These are phyloP conservation scores for Orchestia grillus DNA, from an alignment of 1,140 invertebrate species.

Conservation along the genomic window DNA sequence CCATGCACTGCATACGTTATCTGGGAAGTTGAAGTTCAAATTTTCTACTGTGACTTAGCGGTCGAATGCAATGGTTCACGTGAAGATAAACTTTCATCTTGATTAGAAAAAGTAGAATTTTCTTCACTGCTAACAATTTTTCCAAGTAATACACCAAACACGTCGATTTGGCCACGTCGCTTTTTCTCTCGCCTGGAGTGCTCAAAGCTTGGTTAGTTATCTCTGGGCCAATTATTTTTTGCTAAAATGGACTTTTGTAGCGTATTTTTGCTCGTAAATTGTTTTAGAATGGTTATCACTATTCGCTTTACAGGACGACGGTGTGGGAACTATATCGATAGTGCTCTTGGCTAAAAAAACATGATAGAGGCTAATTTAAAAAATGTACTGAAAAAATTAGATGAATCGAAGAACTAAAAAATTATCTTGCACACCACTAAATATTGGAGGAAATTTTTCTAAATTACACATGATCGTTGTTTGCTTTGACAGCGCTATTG, in stretches of 20 bases:
- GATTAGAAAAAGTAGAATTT: background rate
- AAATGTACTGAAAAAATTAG: background rate
- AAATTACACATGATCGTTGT: too few relatives aligned
- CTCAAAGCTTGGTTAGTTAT: background rate
- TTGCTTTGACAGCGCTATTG: too few relatives aligned
- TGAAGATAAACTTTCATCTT: background rate
- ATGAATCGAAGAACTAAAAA: background rate
- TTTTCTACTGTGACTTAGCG: too few relatives aligned
- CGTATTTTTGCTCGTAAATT: background rate
- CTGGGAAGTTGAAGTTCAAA: too few relatives aligned
- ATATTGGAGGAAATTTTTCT: background rate
- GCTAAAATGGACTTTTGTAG: background rate
- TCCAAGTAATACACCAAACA: background rate
- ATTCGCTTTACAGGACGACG: background rate
- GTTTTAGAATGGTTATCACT: background rate
- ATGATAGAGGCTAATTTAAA: too few relatives aligned
- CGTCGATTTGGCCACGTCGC: background rate
- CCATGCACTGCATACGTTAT: too few relatives aligned
- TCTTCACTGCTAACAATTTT: background rate
- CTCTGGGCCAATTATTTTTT: background rate
- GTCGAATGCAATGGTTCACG: background rate
- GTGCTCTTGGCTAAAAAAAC: background rate
- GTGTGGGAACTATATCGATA: background rate
- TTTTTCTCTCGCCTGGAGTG: background rate
- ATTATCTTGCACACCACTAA: background rate